Conservation (phyloP, 2,113 vertebrate genomes). For the Pituophis catenifer region DNA sequence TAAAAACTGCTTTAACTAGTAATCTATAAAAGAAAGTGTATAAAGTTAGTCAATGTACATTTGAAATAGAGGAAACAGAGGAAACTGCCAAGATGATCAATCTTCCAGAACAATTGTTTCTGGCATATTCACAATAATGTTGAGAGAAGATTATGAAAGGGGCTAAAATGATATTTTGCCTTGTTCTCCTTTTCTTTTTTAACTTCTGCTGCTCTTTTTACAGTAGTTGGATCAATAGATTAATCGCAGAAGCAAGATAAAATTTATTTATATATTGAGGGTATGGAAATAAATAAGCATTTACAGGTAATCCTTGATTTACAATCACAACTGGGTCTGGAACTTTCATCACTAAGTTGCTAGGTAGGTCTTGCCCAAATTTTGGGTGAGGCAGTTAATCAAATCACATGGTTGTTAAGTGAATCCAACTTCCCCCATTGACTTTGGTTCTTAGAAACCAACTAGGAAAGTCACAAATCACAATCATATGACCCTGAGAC, state of each 20-base stretch:
- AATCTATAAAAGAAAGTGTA: not conserved
- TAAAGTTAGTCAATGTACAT: no score
- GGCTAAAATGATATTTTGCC: not conserved
- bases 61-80: no score
- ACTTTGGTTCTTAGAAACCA: not conserved
- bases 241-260: not conserved
- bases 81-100: not conserved
- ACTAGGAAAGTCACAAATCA: not conserved
- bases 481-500: not conserved
- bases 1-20: not conserved
- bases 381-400: not conserved
- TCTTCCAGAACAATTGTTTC: not conserved
- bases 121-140: not conserved
- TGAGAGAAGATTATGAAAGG: conserved; percentile 8
- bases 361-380: not conserved
- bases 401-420: not conserved
- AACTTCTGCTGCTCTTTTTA: conserved; percentile 3
- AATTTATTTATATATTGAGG: conserved; percentile 31
- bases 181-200: not conserved
- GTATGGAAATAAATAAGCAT: not conserved
- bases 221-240: not conserved
- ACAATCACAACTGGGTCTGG: not conserved
- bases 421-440: no score
- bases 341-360: not conserved
- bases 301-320: not conserved